Evolutionary conservation across 2,888 invertebrate species (phyloP).

Genomic region (Drosophila merina): DNA sequence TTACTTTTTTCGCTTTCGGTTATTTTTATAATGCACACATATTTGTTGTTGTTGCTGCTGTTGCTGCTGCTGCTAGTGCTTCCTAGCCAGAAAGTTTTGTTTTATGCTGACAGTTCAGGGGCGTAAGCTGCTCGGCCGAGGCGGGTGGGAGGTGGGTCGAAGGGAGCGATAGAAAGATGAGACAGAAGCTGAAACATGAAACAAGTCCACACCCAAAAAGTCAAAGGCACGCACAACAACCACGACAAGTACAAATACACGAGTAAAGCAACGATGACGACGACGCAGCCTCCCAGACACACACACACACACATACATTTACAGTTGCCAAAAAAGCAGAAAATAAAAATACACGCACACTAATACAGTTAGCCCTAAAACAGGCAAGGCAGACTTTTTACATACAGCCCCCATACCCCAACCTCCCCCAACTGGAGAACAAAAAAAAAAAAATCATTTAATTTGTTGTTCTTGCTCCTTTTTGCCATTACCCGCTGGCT

Average conservation of each 20-base stretch:
- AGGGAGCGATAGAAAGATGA: conserved; percentile 10
- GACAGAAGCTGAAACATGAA: conserved; percentile 69
- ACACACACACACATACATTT: conserved; percentile 18
- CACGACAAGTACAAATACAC: conserved; percentile 23
- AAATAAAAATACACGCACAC: conserved; percentile 10
- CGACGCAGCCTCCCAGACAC: conserved; percentile 28
- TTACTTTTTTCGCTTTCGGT: conserved; percentile 12
- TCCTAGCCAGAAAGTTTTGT: conserved; percentile 36
- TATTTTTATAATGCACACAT: conserved; percentile 9
- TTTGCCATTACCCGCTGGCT: background rate
- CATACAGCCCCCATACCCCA: background rate
- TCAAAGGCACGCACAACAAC: conserved; percentile 71
- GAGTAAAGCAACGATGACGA: conserved; percentile 37
- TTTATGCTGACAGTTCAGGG: conserved; percentile 1
- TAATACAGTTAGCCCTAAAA: conserved; percentile 1
- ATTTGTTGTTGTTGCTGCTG: background rate
- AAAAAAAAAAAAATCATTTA: conserved; percentile 29
- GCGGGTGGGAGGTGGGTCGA: background rate
- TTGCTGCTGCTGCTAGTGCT: background rate
- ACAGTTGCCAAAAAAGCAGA: conserved; percentile 13
- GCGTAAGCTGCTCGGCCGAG: background rate
- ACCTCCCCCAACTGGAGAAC: background rate
- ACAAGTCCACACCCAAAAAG: conserved; percentile 82
- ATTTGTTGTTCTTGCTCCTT: conserved; percentile 20
- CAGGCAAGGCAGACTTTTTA: background rate